These are phyloP conservation scores for Saimiri boliviensis DNA, from an alignment of 2,113 vertebrate genomes.

Conservation along the genomic window DNA sequence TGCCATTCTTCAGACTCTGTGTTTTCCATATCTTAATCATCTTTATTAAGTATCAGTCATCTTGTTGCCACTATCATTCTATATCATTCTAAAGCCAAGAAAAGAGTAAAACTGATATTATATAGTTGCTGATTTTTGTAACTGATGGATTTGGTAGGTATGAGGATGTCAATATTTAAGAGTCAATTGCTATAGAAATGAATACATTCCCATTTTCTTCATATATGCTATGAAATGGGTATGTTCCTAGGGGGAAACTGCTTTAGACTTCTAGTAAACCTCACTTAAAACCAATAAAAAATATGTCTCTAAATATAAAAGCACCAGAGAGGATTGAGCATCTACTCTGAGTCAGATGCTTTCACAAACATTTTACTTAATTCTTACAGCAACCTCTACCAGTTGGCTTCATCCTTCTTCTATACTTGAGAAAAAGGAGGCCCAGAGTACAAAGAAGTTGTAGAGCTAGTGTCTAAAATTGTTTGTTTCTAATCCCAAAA, in stretches of 20 bases:
- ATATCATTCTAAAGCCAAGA: conserved; percentile 11
- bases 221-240: conserved; percentile 30
- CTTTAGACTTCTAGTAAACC: neutral
- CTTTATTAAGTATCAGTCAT: neutral
- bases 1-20: neutral
- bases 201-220: neutral
- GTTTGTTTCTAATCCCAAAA: neutral
- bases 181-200: conserved; percentile 3
- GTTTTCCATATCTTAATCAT: conserved; percentile 17
- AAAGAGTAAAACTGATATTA: neutral
- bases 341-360: neutral
- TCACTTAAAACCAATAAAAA: conserved; percentile 14
- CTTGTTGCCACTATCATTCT: neutral
- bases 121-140: conserved; percentile 14
- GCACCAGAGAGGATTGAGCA: neutral
- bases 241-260: neutral
- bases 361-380: conserved; percentile 15
- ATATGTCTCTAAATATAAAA: neutral
- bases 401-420: neutral
- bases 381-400: neutral
- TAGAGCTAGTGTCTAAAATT: neutral
- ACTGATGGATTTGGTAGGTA: neutral
- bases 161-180: neutral
- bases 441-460: neutral
- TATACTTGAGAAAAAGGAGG: neutral